These are phyloP conservation scores for Esperia sulphurella DNA, from an alignment of 2,888 invertebrate species.

Conservation along the genomic window DNA sequence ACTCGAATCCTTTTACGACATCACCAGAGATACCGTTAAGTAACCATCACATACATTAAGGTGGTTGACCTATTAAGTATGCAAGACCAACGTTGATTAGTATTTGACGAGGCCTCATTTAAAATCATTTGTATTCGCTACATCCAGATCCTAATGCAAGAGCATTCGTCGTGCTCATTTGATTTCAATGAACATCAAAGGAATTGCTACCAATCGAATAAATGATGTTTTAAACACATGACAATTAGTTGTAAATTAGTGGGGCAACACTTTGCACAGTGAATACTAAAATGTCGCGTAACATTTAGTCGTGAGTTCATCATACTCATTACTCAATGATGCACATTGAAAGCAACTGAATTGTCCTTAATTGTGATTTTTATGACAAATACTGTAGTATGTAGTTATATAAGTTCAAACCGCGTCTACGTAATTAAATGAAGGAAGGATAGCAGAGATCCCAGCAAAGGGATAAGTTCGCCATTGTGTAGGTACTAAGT, in stretches of 20 bases:
- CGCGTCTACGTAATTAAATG: too few species aligned
- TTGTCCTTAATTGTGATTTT: not conserved
- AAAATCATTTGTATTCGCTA: constrained; percentile 6
- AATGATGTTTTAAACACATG: constrained; percentile 8
- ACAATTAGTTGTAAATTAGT: not conserved
- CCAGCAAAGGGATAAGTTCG: too few species aligned
- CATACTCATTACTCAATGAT: constrained; percentile 2
- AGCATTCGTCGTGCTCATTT: constrained; percentile 12
- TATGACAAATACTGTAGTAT: too few species aligned
- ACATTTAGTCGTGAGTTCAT: not conserved
- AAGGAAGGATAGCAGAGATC: too few species aligned
- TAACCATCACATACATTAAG: not conserved
- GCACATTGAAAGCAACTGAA: not conserved
- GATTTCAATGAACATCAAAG: constrained; percentile 6
- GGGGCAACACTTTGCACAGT: not conserved
- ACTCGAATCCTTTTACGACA: too few species aligned
- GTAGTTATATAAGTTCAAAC: too few species aligned
- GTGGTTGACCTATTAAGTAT: constrained; percentile 9
- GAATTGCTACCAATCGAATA: constrained; percentile 15
- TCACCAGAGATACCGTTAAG: not conserved
- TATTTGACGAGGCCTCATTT: constrained; percentile 10
- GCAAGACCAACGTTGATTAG: constrained; percentile 5
- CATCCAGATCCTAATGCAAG: constrained; percentile 2
- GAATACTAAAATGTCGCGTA: constrained; percentile 1
- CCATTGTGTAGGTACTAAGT: too few species aligned